phyloP scores from a whole-genome alignment of 1,140 invertebrate genomes.

The Yoshiicerus persimilis region DNA sequence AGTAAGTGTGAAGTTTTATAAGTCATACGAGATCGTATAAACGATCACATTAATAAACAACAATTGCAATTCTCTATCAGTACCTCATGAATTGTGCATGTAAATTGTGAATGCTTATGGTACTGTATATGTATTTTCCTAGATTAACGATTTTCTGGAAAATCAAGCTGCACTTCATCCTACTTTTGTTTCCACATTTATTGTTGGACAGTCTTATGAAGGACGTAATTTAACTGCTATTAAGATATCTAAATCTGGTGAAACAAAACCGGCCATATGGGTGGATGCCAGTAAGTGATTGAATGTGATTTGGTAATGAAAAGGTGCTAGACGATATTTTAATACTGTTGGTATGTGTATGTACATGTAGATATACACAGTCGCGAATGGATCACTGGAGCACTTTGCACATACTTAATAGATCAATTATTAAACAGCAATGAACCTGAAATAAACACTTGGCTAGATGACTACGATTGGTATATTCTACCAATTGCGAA shows the following conservation, averaged over 20 bases:
- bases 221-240: conserved; percentile 19
- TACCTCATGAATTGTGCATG: no score
- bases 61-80: no score
- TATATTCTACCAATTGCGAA: conserved; percentile 69
- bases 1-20: no score
- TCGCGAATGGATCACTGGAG: conserved; percentile 20
- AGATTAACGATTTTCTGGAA: neutral
- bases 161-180: neutral
- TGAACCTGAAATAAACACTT: conserved; percentile 50
- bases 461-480: conserved; percentile 66
- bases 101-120: neutral
- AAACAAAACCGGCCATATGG: conserved; percentile 21
- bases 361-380: neutral
- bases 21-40: neutral
- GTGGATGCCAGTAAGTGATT: conserved; percentile 26
- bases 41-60: no score
- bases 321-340: no score
- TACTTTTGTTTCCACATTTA: neutral
- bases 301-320: no score
- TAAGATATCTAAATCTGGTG: neutral
- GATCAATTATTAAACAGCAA: conserved; percentile 52
- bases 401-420: conserved; percentile 19
- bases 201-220: conserved; percentile 21
- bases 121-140: neutral
- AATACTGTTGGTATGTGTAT: neutral